These are phyloP conservation scores for Melipona quadrifasciata DNA, from an alignment of 1,140 invertebrate species.

Conservation along the genomic window DNA sequence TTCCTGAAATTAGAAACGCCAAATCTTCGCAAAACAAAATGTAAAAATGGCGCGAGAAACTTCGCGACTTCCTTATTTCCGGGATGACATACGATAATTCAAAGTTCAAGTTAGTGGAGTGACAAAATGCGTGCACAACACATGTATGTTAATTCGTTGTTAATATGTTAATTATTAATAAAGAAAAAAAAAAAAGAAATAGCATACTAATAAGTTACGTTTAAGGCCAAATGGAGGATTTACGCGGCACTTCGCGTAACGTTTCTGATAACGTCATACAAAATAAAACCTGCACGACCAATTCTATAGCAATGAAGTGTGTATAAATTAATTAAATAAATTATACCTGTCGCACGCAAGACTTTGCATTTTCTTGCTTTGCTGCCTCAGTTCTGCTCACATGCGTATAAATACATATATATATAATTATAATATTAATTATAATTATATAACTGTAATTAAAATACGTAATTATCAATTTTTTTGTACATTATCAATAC, in stretches of 20 bases:
- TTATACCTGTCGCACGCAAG: neutral
- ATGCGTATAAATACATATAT: no score
- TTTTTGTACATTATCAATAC: neutral
- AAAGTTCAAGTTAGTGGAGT: neutral
- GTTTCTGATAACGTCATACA: neutral
- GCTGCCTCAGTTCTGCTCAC: neutral
- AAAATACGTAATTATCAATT: neutral
- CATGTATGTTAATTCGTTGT: neutral
- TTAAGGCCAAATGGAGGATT: neutral
- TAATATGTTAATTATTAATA: neutral
- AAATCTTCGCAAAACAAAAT: slow-evolving; percentile 10
- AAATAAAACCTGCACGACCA: slow-evolving; percentile 4
- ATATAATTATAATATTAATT: no score
- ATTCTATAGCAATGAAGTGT: slow-evolving; percentile 13
- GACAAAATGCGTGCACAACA: neutral
- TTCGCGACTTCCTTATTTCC: neutral
- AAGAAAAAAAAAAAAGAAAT: neutral
- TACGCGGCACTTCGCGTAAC: neutral
- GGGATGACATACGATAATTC: neutral
- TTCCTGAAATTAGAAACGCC: slow-evolving; percentile 41
- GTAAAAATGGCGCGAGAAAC: no score
- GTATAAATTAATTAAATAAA: neutral
- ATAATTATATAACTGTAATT: no score
- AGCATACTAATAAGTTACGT: neutral
- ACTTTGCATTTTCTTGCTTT: neutral